Evolutionary conservation across 2,888 invertebrate species (phyloP).

Genomic region (Venustoraphidia nigricollis): DNA sequence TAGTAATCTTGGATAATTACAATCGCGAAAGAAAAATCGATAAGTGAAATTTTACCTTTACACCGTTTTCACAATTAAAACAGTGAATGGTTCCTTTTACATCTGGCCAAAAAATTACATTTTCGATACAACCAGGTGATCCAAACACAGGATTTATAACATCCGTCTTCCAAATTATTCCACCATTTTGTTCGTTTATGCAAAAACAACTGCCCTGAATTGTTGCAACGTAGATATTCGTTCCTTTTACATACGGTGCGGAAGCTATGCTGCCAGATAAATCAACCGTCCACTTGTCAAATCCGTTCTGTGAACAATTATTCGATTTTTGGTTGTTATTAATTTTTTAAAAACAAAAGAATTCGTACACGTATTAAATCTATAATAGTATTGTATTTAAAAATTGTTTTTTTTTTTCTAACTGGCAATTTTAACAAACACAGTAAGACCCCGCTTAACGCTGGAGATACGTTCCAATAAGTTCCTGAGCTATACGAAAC

Average conservation of each 20-base stretch:
- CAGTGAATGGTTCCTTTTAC: conserved; percentile 40
- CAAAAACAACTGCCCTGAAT: conserved; percentile 42
- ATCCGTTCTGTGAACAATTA: conserved; percentile 32
- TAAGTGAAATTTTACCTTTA: too few species aligned
- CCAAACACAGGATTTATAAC: conserved; percentile 49
- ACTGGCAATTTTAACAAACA: not conserved
- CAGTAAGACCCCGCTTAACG: too few species aligned
- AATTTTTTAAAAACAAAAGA: too few species aligned
- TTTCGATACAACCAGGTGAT: conserved; percentile 38
- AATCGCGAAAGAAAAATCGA: too few species aligned
- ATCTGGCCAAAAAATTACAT: conserved; percentile 37
- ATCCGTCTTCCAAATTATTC: conserved; percentile 38
- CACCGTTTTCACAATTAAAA: conserved; percentile 32
- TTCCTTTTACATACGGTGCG: conserved; percentile 26
- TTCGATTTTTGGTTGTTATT: not conserved
- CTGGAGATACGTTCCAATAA: too few species aligned
- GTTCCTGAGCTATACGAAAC: too few species aligned
- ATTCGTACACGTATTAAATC: too few species aligned
- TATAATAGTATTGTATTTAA: not conserved
- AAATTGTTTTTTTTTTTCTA: not conserved
- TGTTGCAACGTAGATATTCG: conserved; percentile 33
- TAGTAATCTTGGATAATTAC: too few species aligned
- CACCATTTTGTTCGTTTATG: conserved; percentile 33
- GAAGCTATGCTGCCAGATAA: conserved; percentile 33
- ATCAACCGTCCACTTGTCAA: conserved; percentile 23